phyloP scores from a whole-genome alignment of 2,888 invertebrate genomes.

The Pimpla rufipes region DNA sequence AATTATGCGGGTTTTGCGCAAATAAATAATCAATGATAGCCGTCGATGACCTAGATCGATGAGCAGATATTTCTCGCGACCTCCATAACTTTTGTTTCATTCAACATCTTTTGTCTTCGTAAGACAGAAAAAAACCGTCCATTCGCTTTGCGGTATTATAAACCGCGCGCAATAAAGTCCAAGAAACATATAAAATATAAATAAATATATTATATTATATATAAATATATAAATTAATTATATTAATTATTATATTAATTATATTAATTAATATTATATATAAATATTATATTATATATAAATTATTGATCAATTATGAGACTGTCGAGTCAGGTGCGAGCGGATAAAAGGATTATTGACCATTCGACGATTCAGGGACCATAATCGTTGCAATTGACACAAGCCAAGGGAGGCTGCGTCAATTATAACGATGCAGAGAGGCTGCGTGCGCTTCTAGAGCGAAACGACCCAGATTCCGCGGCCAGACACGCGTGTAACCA shows the following conservation, averaged over 20 bases:
- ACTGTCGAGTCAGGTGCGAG: constrained; percentile 7
- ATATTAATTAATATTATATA: no score
- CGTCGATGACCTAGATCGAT: constrained; percentile 47
- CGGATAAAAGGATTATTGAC: not conserved
- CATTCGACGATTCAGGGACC: constrained; percentile 7
- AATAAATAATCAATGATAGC: not conserved
- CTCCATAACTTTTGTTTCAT: constrained; percentile 20
- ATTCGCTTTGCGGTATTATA: not conserved
- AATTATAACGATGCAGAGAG: constrained; percentile 42
- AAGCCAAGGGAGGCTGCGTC: not conserved
- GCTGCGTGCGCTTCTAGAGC: constrained; percentile 69
- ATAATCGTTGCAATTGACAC: constrained; percentile 19
- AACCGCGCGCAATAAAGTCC: no score
- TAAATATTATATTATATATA: no score
- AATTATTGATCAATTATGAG: constrained; percentile 1
- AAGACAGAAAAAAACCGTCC: not conserved
- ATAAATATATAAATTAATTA: no score
- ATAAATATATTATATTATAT: no score
- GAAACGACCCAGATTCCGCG: constrained; percentile 76
- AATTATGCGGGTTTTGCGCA: constrained; percentile 21
- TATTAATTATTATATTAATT: no score
- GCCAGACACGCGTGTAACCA: constrained; percentile 53
- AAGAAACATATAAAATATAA: no score
- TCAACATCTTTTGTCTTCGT: not conserved
- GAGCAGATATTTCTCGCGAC: constrained; percentile 29